phyloP scores from a whole-genome alignment of 2,113 vertebrate genomes.

The Blennius ocellaris region DNA sequence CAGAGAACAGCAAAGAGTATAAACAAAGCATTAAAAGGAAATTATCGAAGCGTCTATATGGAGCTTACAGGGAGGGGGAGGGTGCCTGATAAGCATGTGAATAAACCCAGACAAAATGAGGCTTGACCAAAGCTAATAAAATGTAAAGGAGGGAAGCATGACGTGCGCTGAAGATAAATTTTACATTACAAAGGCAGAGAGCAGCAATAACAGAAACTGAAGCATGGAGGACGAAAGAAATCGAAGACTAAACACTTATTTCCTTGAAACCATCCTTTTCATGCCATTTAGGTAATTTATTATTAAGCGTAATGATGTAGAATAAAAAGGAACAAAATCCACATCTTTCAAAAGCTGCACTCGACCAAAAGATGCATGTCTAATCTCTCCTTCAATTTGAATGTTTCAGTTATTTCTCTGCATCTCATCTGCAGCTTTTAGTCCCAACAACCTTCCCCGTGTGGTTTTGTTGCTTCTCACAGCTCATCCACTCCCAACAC shows the following conservation, averaged over 20 bases:
- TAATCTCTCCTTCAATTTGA: too few relatives aligned
- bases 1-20: slow-evolving; percentile 15
- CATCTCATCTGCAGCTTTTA: too few relatives aligned
- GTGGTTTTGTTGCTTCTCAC: too few relatives aligned
- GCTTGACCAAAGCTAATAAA: slow-evolving; percentile 31
- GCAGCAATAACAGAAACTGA: not conserved
- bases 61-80: slow-evolving; percentile 4
- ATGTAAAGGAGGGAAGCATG: slow-evolving; percentile 10
- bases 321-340: too few relatives aligned
- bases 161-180: slow-evolving; percentile 8
- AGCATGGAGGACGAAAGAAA: not conserved
- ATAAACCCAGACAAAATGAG: slow-evolving; percentile 27
- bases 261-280: not conserved
- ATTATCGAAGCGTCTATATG: slow-evolving; percentile 12
- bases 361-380: too few relatives aligned
- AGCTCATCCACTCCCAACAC: too few relatives aligned
- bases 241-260: not conserved
- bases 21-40: slow-evolving; percentile 24
- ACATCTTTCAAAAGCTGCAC: too few relatives aligned
- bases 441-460: too few relatives aligned
- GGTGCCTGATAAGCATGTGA: slow-evolving; percentile 10
- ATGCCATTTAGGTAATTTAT: not conserved
- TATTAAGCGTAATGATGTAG: not conserved
- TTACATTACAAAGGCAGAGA: slow-evolving; percentile 3
- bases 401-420: too few relatives aligned